These are phyloP conservation scores for Acleris cristana DNA, from an alignment of 2,888 invertebrate species.

Conservation along the genomic window DNA sequence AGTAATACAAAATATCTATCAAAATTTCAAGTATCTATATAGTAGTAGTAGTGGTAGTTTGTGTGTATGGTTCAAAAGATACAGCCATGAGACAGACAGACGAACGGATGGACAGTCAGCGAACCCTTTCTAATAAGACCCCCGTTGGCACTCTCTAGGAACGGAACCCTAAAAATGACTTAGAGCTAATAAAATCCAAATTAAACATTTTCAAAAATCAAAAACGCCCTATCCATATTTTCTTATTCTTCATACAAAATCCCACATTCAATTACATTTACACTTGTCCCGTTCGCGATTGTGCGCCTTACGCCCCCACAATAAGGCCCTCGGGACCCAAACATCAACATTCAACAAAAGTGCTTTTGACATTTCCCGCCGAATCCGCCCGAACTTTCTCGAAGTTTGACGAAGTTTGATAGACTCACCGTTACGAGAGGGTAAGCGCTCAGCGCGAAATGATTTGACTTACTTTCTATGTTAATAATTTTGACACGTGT, in stretches of 20 bases:
- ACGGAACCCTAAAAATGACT: too few species aligned
- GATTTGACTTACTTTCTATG: constrained; percentile 19
- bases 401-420: constrained; percentile 29
- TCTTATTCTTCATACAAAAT: constrained; percentile 4
- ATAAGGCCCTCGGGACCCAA: constrained; percentile 33
- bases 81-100: too few species aligned
- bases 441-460: constrained; percentile 17
- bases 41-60: too few species aligned
- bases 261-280: constrained; percentile 22
- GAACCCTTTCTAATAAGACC: too few species aligned
- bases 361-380: constrained; percentile 31
- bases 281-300: constrained; percentile 14
- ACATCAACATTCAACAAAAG: constrained; percentile 39
- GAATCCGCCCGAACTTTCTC: constrained; percentile 22
- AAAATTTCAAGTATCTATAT: too few species aligned
- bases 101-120: too few species aligned
- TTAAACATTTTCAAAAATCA: neutral
- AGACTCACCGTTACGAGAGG: constrained; percentile 22
- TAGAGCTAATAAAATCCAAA: too few species aligned
- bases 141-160: too few species aligned
- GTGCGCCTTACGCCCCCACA: constrained; percentile 37
- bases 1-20: too few species aligned
- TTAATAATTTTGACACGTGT: constrained; percentile 29
- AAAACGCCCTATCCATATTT: constrained; percentile 3
- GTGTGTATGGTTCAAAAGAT: too few species aligned